These are phyloP conservation scores for Podotricha telesiphe DNA, from an alignment of 2,888 invertebrate genomes.

Conservation along the genomic window DNA sequence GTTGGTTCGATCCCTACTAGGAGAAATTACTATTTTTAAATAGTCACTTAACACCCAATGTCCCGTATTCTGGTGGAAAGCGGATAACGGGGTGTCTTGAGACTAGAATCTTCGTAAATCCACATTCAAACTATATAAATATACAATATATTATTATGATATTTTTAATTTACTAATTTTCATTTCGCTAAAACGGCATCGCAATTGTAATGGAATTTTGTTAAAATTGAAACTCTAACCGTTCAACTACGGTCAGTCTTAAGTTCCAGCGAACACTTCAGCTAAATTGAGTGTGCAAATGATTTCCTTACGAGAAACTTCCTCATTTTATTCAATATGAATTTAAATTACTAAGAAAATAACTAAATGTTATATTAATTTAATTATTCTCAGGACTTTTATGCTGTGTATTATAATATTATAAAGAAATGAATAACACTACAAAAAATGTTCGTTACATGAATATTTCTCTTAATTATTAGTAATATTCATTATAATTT, in stretches of 20 bases:
- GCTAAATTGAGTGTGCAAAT: conserved; percentile 34
- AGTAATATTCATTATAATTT: no score
- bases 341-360: conserved; percentile 21
- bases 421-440: background rate
- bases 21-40: no score
- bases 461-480: no score
- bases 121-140: no score
- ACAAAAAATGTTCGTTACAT: background rate
- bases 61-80: no score
- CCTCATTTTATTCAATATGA: conserved; percentile 32
- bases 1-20: no score
- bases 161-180: background rate
- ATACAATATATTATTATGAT: background rate
- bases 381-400: background rate
- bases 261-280: conserved; percentile 34
- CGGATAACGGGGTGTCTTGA: no score
- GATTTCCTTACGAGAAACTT: conserved; percentile 24
- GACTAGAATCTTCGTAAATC: no score
- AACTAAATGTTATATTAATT: conserved; percentile 8
- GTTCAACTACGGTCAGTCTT: conserved; percentile 36
- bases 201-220: no score
- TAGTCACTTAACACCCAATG: no score
- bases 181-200: conserved; percentile 1
- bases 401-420: background rate
- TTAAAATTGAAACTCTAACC: conserved; percentile 29